Evolutionary conservation across 1,140 invertebrate genomes (phyloP).

Genomic region (Cherax quadricarinatus): DNA sequence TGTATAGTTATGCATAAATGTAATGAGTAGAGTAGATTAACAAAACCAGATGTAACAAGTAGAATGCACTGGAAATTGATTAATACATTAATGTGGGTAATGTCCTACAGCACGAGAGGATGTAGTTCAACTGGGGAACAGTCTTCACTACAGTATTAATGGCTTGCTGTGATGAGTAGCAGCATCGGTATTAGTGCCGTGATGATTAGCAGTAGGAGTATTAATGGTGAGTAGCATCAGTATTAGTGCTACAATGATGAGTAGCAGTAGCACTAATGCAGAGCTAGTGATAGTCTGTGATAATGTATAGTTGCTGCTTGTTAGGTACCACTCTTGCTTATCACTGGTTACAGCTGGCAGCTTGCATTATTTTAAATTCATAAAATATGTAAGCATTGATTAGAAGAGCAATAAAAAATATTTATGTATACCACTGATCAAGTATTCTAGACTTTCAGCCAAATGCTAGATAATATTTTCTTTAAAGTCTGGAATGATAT

Average conservation of each 20-base stretch:
- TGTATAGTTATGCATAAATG: not conserved
- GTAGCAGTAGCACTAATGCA: not conserved
- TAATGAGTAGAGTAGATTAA: not conserved
- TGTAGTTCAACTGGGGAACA: slow-evolving; percentile 30
- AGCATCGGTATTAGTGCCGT: not conserved
- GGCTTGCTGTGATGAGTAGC: not conserved
- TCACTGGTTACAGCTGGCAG: not conserved
- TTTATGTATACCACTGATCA: too few species aligned
- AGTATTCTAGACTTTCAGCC: too few species aligned
- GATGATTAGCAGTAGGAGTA: not conserved
- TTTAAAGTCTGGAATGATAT: too few species aligned
- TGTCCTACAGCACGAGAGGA: slow-evolving; percentile 24
- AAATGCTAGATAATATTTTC: too few species aligned
- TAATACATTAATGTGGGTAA: not conserved
- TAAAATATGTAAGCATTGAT: not conserved
- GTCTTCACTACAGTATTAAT: slow-evolving; percentile 44
- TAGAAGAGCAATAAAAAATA: too few species aligned
- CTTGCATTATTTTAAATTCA: not conserved
- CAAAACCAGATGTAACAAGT: not conserved
- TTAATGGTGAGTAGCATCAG: not conserved
- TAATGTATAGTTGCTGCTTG: not conserved
- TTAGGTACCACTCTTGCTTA: not conserved
- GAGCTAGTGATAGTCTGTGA: not conserved
- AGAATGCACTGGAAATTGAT: not conserved
- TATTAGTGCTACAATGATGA: not conserved